Evolutionary conservation across 2,113 vertebrate species (phyloP), one percentile per base, ranked within the genome.

Genomic region (Ivindomyrus marchei): DNA sequence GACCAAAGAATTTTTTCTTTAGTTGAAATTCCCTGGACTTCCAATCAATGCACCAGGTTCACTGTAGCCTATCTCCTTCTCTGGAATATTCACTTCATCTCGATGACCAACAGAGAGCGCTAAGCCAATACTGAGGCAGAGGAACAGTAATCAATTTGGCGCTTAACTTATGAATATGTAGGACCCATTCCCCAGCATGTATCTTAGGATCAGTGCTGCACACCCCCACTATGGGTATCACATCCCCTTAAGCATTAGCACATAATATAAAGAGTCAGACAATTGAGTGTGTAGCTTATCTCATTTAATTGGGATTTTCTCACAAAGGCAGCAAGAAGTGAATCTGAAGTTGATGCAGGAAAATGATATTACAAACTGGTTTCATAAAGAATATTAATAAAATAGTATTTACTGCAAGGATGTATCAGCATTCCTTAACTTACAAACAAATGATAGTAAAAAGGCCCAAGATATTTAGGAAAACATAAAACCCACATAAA

Each of bases 21-120:
- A 80, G 74, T 42, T 2, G 10, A 86, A 86, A 86, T n/a, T 49
- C 24, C 21, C 3, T 2, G 19, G 42, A 46, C 24, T n/a, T 46
- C 83, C 21, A 46, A 47, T n/a, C 45, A 49, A 50, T 10, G 47
- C n/a, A 31, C 3, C 24, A 24, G 17, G 2, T 86, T 80, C 47
- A 5, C 50, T 39, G n/a, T 15, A 92, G 94, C 47, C 74, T 17
- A 99, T 98, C 92, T 98, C 97, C 95, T 93, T 96, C 19, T 97
- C 97, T 13, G 97, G 96, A 1, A 93, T 85, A 0, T 93, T 96
- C 90, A 96, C 95, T 91, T 99, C 96, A 96, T 95, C 93, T 98
- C 97, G 24, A 93, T 70, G 47, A 47, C 95, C 96, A 90, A 94
- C 90, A 83, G 95, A 95, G 66, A 95, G 93, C 11, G 95, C 95